A percentile compares a stretch with the other conserved stretches of the same genome.
Evolutionary conservation across 2,888 invertebrate species (phyloP).

Genomic region (Salpingus planirostris): DNA sequence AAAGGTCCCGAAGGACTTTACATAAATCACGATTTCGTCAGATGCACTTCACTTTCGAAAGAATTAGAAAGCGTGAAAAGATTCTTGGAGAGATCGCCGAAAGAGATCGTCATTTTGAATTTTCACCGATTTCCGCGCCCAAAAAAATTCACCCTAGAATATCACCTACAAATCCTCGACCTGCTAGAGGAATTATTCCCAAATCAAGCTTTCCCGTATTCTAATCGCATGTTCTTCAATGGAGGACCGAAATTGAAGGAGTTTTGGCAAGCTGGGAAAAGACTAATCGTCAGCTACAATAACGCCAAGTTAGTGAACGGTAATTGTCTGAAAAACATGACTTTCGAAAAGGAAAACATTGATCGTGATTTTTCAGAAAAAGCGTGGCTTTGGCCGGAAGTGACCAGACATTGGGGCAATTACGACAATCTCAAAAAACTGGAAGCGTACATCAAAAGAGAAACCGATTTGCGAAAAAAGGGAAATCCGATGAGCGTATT

Average conservation of each 20-base stretch:
- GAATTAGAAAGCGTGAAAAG: constrained; percentile 11
- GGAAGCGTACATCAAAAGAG: constrained; percentile 27
- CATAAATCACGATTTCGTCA: constrained; percentile 10
- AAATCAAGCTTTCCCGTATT: constrained; percentile 4
- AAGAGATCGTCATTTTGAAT: constrained; percentile 64
- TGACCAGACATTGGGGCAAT: constrained; percentile 19
- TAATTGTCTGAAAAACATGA: background rate
- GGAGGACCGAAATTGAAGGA: constrained; percentile 30
- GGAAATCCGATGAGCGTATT: constrained; percentile 44
- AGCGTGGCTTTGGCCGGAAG: constrained; percentile 14
- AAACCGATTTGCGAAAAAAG: constrained; percentile 23
- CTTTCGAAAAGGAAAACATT: background rate
- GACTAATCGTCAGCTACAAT: constrained; percentile 47
- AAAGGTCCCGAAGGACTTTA: constrained; percentile 5
- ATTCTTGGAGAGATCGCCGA: constrained; percentile 52
- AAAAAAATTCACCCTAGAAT: constrained; percentile 3
- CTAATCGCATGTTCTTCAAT: background rate
- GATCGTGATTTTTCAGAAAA: constrained; percentile 9
- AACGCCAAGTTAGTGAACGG: constrained; percentile 2
- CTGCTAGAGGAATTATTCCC: constrained; percentile 9
- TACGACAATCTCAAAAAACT: constrained; percentile 18
- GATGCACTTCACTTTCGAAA: constrained; percentile 7
- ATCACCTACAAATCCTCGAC: constrained; percentile 7
- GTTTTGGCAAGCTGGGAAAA: constrained; percentile 42
- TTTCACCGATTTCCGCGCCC: constrained; percentile 60